These are phyloP conservation scores for Delichon dasypus DNA, from an alignment of 2,797 vertebrate genomes.

Conservation along the genomic window DNA sequence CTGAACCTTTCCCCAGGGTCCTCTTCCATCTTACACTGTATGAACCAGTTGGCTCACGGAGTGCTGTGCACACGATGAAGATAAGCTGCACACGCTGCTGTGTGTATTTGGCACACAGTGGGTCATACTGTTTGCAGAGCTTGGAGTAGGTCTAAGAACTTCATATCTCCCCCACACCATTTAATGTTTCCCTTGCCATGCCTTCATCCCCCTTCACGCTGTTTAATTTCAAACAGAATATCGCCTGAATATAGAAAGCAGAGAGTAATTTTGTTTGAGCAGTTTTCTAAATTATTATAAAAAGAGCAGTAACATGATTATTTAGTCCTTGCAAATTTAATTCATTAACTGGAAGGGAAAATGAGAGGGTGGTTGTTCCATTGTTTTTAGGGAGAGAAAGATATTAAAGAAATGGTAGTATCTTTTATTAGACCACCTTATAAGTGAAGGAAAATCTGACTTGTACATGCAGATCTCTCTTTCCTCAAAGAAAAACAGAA, in stretches of 20 bases:
- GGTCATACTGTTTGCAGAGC: background rate
- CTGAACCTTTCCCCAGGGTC: slow-evolving; percentile 8
- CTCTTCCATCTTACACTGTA: background rate
- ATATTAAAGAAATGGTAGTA: background rate
- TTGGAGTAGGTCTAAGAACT: background rate
- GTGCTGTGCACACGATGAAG: background rate
- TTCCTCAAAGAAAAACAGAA: background rate
- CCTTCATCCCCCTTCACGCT: background rate
- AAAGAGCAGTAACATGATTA: background rate
- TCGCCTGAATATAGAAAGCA: background rate
- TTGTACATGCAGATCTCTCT: background rate
- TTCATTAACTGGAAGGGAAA: background rate
- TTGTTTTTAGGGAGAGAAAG: background rate
- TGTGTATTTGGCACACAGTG: background rate
- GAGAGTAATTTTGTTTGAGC: background rate
- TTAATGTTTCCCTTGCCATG: background rate
- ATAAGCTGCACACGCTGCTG: background rate
- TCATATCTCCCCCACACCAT: fast-evolving
- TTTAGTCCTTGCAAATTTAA: background rate
- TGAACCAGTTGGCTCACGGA: background rate
- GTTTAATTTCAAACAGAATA: background rate
- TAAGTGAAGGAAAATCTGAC: background rate
- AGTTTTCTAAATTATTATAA: background rate
- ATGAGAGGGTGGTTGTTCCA: background rate
- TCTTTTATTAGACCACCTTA: background rate